phyloP scores from a whole-genome alignment of 2,888 invertebrate genomes.

The Tortricodes alternella region DNA sequence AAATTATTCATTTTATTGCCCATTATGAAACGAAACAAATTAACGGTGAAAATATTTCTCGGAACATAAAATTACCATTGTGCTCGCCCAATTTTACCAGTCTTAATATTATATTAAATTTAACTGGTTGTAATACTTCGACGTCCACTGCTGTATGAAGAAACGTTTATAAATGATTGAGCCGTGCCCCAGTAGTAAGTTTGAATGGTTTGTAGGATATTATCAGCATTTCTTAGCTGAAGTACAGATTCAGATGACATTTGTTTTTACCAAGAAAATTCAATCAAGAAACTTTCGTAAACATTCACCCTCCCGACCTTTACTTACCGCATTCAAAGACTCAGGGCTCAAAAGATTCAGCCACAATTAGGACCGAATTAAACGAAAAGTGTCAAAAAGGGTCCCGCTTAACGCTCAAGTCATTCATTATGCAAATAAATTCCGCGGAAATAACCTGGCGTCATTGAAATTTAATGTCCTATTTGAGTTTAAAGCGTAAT shows the following conservation, averaged over 20 bases:
- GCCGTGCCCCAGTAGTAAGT: no score
- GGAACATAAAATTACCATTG: background rate
- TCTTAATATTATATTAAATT: background rate
- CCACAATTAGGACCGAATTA: constrained; percentile 16
- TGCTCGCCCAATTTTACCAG: background rate
- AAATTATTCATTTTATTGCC: constrained; percentile 17
- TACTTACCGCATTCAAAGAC: background rate
- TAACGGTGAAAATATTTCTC: background rate
- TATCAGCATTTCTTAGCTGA: background rate
- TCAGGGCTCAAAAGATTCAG: no score
- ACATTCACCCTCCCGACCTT: background rate
- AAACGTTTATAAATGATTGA: no score
- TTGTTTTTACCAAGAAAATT: background rate
- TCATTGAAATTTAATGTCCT: constrained; percentile 24
- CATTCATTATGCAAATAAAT: constrained; percentile 14
- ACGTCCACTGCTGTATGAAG: no score
- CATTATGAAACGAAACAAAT: constrained; percentile 20
- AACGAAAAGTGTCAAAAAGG: constrained; percentile 25
- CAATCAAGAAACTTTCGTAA: constrained; percentile 1
- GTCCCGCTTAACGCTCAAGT: constrained; percentile 10
- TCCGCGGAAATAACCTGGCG: constrained; percentile 11
- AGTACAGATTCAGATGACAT: background rate
- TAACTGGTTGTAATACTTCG: background rate
- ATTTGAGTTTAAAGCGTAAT: constrained; percentile 6
- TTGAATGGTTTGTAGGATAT: background rate